Percentiles rank a stretch among this genome's conserved stretches.
phyloP scores from a whole-genome alignment of 2,888 invertebrate species.

The Eupithecia subfuscata region DNA sequence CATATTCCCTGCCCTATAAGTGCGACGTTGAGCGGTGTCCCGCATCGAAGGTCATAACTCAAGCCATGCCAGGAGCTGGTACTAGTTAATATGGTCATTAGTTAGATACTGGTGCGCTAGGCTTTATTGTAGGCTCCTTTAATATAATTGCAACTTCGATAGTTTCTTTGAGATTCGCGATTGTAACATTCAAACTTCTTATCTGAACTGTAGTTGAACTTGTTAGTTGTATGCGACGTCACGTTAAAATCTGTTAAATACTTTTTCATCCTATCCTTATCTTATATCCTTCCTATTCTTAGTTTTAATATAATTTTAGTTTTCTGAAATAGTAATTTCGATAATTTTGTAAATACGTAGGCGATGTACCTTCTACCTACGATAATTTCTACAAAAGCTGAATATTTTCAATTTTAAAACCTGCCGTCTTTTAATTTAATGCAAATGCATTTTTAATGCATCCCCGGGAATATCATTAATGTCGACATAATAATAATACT shows the following conservation, averaged over 20 bases:
- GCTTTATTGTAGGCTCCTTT: conserved; percentile 7
- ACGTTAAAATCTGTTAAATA: not conserved
- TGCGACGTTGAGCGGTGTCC: conserved; percentile 53
- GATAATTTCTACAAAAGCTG: not conserved
- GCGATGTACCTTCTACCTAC: not conserved
- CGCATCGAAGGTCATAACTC: conserved; percentile 42
- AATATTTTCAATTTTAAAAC: conserved; percentile 3
- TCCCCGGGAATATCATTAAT: conserved; percentile 10
- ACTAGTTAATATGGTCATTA: conserved; percentile 42
- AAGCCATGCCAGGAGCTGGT: conserved; percentile 45
- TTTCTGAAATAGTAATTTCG: not conserved
- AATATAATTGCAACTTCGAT: not conserved
- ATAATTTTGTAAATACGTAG: not conserved
- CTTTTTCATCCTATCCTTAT: no score
- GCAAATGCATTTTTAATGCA: conserved; percentile 25
- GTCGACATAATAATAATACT: conserved; percentile 3
- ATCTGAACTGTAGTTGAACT: not conserved
- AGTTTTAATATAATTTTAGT: not conserved
- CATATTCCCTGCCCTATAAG: conserved; percentile 44
- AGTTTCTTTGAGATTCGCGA: not conserved
- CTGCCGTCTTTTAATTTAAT: conserved; percentile 21
- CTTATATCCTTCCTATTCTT: not conserved
- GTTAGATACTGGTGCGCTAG: conserved; percentile 27
- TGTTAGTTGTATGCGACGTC: not conserved
- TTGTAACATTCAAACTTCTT: not conserved